A percentile compares a stretch with the other conserved stretches of the same genome.
These are phyloP conservation scores for Coenonympha arcania DNA, from an alignment of 2,888 invertebrate genomes.

Conservation along the genomic window DNA sequence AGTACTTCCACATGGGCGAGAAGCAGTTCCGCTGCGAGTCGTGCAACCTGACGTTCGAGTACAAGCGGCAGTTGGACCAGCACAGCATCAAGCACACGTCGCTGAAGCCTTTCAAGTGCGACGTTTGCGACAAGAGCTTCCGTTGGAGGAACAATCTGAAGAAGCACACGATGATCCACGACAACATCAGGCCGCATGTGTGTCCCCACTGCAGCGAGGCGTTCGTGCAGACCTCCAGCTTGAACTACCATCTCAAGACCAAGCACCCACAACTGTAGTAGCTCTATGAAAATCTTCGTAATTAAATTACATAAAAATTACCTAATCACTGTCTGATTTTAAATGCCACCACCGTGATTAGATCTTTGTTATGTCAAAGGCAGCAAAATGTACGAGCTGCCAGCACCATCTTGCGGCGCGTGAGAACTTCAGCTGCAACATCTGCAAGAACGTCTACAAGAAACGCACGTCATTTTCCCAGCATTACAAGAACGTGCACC, in stretches of 20 bases:
- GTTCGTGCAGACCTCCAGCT: constrained; percentile 5
- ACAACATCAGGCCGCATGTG: constrained; percentile 5
- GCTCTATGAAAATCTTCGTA: neutral
- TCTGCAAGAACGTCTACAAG: constrained; percentile 38
- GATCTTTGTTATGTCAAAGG: no score
- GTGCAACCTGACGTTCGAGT: constrained; percentile 39
- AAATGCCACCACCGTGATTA: constrained; percentile 45
- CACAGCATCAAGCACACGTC: constrained; percentile 36
- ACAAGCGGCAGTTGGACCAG: constrained; percentile 33
- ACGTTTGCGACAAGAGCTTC: neutral
- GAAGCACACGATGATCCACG: constrained; percentile 7
- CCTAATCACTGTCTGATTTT: no score
- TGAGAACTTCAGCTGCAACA: constrained; percentile 38
- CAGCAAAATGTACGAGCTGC: no score
- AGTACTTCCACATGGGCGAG: constrained; percentile 42
- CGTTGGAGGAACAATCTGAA: constrained; percentile 7
- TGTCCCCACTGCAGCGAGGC: neutral
- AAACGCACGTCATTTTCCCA: constrained; percentile 45
- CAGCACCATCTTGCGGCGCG: constrained; percentile 39
- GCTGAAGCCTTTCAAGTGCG: constrained; percentile 32
- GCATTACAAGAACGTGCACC: constrained; percentile 47
- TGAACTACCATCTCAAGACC: constrained; percentile 6
- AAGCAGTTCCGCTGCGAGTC: constrained; percentile 32
- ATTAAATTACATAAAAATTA: no score
- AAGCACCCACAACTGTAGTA: neutral